phyloP scores from a whole-genome alignment of 1,140 invertebrate species.

The Neuroterus valhalla region DNA sequence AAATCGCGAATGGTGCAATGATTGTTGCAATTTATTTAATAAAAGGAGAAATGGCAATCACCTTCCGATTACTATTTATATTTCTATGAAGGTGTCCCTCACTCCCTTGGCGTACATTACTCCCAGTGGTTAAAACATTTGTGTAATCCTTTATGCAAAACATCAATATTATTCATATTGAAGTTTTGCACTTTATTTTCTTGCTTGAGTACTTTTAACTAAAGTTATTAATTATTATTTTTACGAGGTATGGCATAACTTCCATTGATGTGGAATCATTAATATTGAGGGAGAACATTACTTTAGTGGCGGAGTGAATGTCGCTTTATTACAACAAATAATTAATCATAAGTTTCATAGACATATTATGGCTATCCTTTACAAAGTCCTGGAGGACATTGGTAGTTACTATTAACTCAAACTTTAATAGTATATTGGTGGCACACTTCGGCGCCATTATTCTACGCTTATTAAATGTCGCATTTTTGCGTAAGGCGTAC shows the following conservation, averaged over 20 bases:
- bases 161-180: not conserved
- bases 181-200: not conserved
- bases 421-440: too few relatives aligned
- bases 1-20: not conserved
- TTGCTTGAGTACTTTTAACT: not conserved
- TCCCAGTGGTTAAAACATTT: conserved; percentile 1
- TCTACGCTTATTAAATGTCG: too few relatives aligned
- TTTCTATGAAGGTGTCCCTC: conserved; percentile 14
- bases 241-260: not conserved
- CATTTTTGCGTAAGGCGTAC: too few relatives aligned
- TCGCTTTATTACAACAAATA: conserved; percentile 1
- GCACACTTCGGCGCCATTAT: too few relatives aligned
- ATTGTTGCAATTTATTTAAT: conserved; percentile 18
- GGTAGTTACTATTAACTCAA: too few relatives aligned
- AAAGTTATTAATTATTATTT: conserved; percentile 18
- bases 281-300: not conserved
- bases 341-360: conserved; percentile 1
- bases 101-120: not conserved
- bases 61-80: not conserved
- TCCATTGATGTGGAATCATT: conserved; percentile 3
- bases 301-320: not conserved
- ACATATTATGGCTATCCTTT: not conserved
- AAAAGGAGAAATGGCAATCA: conserved; percentile 1
- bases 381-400: too few relatives aligned
- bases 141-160: not conserved